phyloP scores from a whole-genome alignment of 2,113 vertebrate genomes.

The Amazona vittata region DNA sequence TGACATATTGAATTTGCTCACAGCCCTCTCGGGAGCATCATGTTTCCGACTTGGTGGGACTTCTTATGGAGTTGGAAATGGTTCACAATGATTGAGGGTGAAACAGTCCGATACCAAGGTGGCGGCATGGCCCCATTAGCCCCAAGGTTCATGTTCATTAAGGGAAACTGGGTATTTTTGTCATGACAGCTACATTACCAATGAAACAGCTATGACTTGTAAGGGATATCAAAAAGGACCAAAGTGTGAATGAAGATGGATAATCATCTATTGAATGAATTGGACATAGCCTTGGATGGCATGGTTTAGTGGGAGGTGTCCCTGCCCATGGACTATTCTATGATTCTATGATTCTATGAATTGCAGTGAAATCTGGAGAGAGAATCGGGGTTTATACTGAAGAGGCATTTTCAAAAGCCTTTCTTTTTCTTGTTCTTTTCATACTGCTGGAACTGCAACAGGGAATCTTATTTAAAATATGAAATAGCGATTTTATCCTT shows the following conservation, averaged over 20 bases:
- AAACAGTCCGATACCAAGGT: not conserved
- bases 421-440: not conserved
- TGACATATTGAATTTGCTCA: rapidly evolving
- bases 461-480: not conserved
- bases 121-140: not conserved
- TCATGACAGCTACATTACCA: not conserved
- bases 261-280: not conserved
- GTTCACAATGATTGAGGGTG: not conserved
- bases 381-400: not conserved
- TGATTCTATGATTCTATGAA: not conserved
- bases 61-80: not conserved
- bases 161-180: not conserved
- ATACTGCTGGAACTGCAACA: not conserved
- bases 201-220: not conserved
- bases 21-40: not conserved
- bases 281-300: not conserved
- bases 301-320: too few species aligned
- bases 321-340: too few species aligned
- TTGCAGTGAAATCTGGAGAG: not conserved
- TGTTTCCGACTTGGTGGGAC: not conserved
- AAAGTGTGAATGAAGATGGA: not conserved
- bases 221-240: not conserved
- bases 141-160: not conserved
- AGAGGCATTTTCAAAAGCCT: constrained; percentile 7
- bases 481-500: not conserved